Evolutionary conservation across 2,888 invertebrate genomes (phyloP).

Genomic region (Drosophila buzzatii): DNA sequence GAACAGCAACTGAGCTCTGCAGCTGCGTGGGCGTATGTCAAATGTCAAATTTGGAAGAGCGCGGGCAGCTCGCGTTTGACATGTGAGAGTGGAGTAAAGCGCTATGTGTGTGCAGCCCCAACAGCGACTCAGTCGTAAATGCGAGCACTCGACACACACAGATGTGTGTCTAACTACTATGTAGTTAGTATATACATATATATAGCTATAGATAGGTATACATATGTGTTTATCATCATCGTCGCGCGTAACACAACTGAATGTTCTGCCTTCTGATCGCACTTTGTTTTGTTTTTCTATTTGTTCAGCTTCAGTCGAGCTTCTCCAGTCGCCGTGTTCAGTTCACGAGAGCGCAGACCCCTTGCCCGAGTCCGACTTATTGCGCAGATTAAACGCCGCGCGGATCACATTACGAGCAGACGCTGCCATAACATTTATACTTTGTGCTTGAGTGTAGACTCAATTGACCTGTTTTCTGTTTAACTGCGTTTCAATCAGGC

Average conservation of each 20-base stretch:
- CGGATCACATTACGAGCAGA: slow-evolving; percentile 32
- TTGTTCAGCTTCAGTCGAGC: slow-evolving; percentile 66
- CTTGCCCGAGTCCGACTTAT: slow-evolving; percentile 9
- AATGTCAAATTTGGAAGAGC: slow-evolving; percentile 61
- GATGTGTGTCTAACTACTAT: background rate
- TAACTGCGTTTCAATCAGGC: slow-evolving; percentile 18
- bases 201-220: background rate
- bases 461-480: slow-evolving; percentile 67
- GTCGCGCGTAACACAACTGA: slow-evolving; percentile 7
- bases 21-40: slow-evolving; percentile 70
- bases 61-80: background rate
- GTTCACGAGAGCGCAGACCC: slow-evolving; percentile 50
- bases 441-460: slow-evolving; percentile 18
- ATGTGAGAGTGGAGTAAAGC: slow-evolving; percentile 32
- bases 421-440: slow-evolving; percentile 4
- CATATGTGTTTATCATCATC: background rate
- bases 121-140: background rate
- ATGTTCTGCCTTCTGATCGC: slow-evolving; percentile 59
- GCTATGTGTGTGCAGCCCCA: background rate
- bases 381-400: slow-evolving; percentile 33
- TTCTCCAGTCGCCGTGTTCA: slow-evolving; percentile 75
- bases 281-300: slow-evolving; percentile 1
- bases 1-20: background rate
- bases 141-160: background rate
- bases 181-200: too few species aligned